A percentile compares a stretch with the other conserved stretches of the same genome.
These are phyloP conservation scores for Pseudanteris insignis DNA, from an alignment of 2,888 invertebrate genomes.

Conservation along the genomic window DNA sequence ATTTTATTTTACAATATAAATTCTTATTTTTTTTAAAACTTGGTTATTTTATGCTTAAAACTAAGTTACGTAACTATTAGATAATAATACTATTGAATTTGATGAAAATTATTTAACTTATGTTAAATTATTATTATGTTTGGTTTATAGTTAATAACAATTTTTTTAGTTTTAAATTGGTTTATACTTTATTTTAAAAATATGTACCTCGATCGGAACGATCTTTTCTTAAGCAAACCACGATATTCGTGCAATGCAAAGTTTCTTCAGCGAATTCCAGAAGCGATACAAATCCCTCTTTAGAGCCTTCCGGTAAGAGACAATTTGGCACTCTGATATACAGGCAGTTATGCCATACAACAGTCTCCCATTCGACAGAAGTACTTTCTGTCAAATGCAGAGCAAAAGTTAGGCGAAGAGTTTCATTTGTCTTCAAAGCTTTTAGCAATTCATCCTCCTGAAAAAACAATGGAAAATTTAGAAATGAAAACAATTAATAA, in stretches of 20 bases:
- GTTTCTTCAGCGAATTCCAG: constrained; percentile 96
- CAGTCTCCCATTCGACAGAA: constrained; percentile 85
- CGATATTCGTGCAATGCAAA: constrained; percentile 81
- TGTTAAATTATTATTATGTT: too few species aligned
- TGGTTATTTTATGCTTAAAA: too few species aligned
- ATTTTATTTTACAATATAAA: background rate
- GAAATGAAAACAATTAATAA: too few species aligned
- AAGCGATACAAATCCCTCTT: constrained; percentile 93
- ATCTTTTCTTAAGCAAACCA: constrained; percentile 84
- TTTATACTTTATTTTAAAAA: too few species aligned
- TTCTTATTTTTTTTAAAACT: too few species aligned
- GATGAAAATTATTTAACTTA: too few species aligned
- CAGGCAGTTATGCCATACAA: constrained; percentile 79
- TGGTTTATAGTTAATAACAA: too few species aligned
- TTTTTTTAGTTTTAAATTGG: too few species aligned
- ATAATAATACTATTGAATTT: too few species aligned
- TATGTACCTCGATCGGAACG: constrained; percentile 81
- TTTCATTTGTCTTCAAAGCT: constrained; percentile 75
- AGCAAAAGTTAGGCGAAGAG: constrained; percentile 78
- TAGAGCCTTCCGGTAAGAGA: constrained; percentile 89
- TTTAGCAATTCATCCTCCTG: constrained; percentile 70
- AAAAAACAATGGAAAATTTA: constrained; percentile 4
- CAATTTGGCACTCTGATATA: constrained; percentile 90
- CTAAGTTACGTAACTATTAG: too few species aligned
- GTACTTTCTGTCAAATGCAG: constrained; percentile 82